phyloP scores from a whole-genome alignment of 2,888 invertebrate species.

The Eledona agricola region DNA sequence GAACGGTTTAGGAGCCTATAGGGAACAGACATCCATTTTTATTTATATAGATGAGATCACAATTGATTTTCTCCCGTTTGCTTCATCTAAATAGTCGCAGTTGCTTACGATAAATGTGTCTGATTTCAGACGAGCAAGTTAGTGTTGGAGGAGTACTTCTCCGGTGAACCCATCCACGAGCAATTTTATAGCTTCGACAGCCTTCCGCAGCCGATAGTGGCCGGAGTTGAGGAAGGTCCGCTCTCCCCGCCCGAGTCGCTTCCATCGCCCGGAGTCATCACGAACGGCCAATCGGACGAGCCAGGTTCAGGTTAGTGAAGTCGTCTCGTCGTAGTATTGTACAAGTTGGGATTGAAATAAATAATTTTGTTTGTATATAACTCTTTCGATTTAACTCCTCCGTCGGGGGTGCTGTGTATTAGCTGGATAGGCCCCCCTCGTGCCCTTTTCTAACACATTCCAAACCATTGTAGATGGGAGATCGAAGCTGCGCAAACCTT shows the following conservation, averaged over 20 bases:
- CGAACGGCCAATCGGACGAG: constrained; percentile 43
- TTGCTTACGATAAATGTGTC: no score
- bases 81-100: no score
- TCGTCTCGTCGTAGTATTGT: constrained; percentile 21
- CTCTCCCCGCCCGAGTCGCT: constrained; percentile 57
- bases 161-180: constrained; percentile 61
- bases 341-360: constrained; percentile 32
- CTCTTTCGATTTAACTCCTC: constrained; percentile 32
- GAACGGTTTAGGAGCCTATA: no score
- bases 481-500: constrained; percentile 55
- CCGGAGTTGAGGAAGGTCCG: constrained; percentile 51
- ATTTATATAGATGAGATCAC: no score
- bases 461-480: constrained; percentile 26
- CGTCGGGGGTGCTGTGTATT: constrained; percentile 13
- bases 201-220: constrained; percentile 56
- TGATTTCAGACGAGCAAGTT: constrained; percentile 79
- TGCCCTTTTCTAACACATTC: constrained; percentile 23
- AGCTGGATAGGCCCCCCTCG: constrained; percentile 10
- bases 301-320: constrained; percentile 44
- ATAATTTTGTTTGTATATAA: constrained; percentile 19
- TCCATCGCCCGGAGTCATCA: constrained; percentile 52
- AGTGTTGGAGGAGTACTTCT: constrained; percentile 86
- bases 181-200: constrained; percentile 62
- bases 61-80: no score
- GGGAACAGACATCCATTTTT: no score